Base-by-base conservation (phyloP, 2,888 invertebrate genomes). In the Panopea generosa region DNA sequence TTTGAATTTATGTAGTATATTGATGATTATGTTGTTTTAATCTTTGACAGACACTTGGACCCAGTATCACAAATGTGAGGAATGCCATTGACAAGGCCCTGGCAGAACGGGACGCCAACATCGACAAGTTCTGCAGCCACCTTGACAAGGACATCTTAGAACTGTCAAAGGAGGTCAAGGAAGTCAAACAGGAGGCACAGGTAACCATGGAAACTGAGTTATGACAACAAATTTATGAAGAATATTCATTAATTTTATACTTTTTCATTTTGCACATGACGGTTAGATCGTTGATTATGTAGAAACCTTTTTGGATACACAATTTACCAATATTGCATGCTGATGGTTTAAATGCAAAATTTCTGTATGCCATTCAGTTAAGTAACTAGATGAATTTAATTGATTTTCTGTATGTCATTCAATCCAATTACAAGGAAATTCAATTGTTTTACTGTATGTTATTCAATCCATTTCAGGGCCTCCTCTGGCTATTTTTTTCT, bases 131-230 rank as follows among this genome's bases (percentile, higher is more conserved):
- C 87, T 95, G 95, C 73, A 94, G 94, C 53, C 95, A 95, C 82
- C 94, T 97, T 82, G 96, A 96, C 78, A 96, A 95, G 81, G 97
- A 97, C 87, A 96, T 97, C 47, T 94, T 95, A 88, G 93, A 94
- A 0, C 94, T 98, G 16, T 95, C 95, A 87, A 94, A 95, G 45
- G 95, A 96, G 83, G 95, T 97, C 77, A 95, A 95, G 67, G 94
- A 94, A 59, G 94, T 97, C 57, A 95, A 96, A 86, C 95, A 95
- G 22, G 95, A 96, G 92, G 95, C 95, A 45, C 94, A 94, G 93
- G 96, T 96, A 82, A 69, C 74, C 9, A 20, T 52, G 22, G 18
- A 9, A 47, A 47, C 20, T n/a, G n/a, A n/a, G 40, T 40, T 11
- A 40, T 11, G 14, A 11, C 14, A 11, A 14, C 9, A 14, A 14